Evolutionary conservation across 2,888 invertebrate species (phyloP), one percentile per base, ranked within the genome.

Genomic region (Hydrotaea cyrtoneurina): DNA sequence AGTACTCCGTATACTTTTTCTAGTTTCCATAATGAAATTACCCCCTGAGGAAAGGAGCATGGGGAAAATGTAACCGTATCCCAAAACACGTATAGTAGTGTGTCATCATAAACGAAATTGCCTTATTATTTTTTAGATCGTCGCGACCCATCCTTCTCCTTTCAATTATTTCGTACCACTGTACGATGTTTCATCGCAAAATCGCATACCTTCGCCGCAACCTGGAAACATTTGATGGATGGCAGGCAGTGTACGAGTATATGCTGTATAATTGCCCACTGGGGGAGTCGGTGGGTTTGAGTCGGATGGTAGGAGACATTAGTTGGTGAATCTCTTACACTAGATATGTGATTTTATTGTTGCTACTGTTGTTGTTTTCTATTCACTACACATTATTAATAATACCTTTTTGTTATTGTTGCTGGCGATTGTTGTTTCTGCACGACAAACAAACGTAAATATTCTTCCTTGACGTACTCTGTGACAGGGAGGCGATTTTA

Each of bases 321-420:
- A n/a, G 11, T 19, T 66, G n/a, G n/a, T 66, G 66, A 43, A 66
- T 43, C 66, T 8, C 39, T n/a, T 43, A 39, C 8, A 66, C 11
- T 39, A 66, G 19, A 39, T 66, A 66, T 66, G 36, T 39, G 64
- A 36, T 17, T 36, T 64, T 64, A 1, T 66, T 64, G 36, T 17
- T 17, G 36, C 64, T 17, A 10, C 36, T 36, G 8, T 62, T 62
- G 17, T 26, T 66, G 10, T 66, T 39, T 19, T 66, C 66, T 19
- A 43, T 31, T 31, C 64, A 64, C 31, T 62, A 64, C 31, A 31
- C 62, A 62, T 62, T 62, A 62, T 62, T 62, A 62, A 62, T 62
- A 62, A 62, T 62, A 62, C 62, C 62, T 31, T 62, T 62, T 17
- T 31, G 8, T 62, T n/a, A n/a, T 15, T 31, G 31, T 31, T 50